Percentiles rank a stretch among this genome's conserved stretches.
phyloP scores from a whole-genome alignment of 2,113 vertebrate genomes.

The Apodemus speciosus region DNA sequence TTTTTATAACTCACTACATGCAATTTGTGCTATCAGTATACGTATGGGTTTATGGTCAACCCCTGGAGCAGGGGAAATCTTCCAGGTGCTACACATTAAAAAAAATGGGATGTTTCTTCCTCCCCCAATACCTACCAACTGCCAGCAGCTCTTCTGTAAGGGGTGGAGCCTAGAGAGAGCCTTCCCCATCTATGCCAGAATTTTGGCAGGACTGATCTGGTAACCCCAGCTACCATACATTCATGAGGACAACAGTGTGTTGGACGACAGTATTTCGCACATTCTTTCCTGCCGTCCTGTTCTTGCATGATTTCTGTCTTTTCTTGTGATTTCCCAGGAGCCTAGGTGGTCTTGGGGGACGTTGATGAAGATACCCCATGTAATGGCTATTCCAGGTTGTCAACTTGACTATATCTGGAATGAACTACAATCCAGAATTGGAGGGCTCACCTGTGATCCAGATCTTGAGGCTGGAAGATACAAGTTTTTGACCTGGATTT shows the following conservation, averaged over 20 bases:
- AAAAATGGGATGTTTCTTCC: neutral
- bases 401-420: too few species aligned
- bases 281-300: neutral
- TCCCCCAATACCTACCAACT: neutral
- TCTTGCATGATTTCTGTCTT: neutral
- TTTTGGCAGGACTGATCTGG: neutral
- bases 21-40: neutral
- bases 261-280: neutral
- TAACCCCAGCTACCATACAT: neutral
- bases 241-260: neutral
- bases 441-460: neutral
- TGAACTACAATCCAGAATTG: too few species aligned
- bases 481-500: too few species aligned
- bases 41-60: neutral
- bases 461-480: too few species aligned
- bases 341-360: neutral
- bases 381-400: too few species aligned
- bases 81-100: neutral
- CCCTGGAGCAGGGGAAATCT: neutral
- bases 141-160: neutral
- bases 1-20: neutral
- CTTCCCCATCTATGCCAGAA: neutral
- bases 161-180: neutral
- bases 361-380: neutral
- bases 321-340: neutral